phyloP scores from a whole-genome alignment of 2,888 invertebrate genomes.

The Monopis laevigella region DNA sequence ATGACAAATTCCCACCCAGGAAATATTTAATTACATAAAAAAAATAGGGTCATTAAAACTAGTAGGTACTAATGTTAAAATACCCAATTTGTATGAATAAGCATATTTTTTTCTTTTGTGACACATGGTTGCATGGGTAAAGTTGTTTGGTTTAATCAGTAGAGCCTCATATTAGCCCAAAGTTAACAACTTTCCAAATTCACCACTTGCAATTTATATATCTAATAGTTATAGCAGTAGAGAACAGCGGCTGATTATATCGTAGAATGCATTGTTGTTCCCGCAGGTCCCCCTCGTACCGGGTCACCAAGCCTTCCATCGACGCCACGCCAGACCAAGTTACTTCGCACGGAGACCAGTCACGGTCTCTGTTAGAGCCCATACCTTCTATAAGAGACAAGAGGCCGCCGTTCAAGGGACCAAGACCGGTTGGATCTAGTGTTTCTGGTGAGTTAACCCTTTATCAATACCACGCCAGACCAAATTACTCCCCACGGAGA shows the following conservation, averaged over 20 bases:
- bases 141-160: too few species aligned
- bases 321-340: conserved; percentile 41
- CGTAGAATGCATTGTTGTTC: conserved; percentile 51
- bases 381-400: conserved; percentile 36
- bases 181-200: too few species aligned
- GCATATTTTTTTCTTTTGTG: too few species aligned
- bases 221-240: too few species aligned
- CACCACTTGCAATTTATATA: too few species aligned
- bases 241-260: conserved; percentile 3
- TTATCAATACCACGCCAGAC: conserved; percentile 43
- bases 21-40: too few species aligned
- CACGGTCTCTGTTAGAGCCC: conserved; percentile 36
- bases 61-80: too few species aligned
- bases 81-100: too few species aligned
- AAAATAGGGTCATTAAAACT: too few species aligned
- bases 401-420: conserved; percentile 57
- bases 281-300: conserved; percentile 72
- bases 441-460: conserved; percentile 67
- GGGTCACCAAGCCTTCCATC: conserved; percentile 61
- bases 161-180: too few species aligned
- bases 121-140: too few species aligned
- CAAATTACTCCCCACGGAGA: conserved; percentile 24
- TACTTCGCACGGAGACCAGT: conserved; percentile 22
- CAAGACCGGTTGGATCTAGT: conserved; percentile 66
- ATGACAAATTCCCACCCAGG: too few species aligned